Conservation (phyloP, 2,888 invertebrate genomes). For the Drosophila acutilabella region DNA sequence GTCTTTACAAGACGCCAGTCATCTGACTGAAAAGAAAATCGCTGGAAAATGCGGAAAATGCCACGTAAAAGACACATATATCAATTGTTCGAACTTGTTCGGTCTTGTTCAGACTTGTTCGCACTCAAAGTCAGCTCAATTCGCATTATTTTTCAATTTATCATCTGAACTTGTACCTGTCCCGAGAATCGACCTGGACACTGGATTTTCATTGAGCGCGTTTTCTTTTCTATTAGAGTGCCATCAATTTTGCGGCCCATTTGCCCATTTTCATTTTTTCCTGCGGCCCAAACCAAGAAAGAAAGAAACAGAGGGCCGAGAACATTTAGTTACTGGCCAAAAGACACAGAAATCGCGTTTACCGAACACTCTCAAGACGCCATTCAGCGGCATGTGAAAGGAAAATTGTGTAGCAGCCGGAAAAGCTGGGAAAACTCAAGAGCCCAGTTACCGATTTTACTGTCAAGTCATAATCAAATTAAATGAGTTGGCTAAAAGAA, state of each 20-base stretch:
- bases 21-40: not conserved
- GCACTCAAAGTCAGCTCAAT: constrained; percentile 46
- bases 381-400: constrained; percentile 15
- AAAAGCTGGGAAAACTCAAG: constrained; percentile 30
- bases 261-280: constrained; percentile 6
- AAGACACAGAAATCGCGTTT: constrained; percentile 37
- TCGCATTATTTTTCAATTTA: constrained; percentile 76
- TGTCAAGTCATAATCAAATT: constrained; percentile 73
- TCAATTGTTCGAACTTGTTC: constrained; percentile 33
- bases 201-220: constrained; percentile 49
- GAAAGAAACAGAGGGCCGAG: constrained; percentile 8
- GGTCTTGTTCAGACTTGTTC: constrained; percentile 17
- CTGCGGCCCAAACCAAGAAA: not conserved
- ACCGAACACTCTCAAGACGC: constrained; percentile 53
- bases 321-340: constrained; percentile 42
- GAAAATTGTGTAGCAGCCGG: constrained; percentile 24
- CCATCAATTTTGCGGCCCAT: constrained; percentile 53
- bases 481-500: constrained; percentile 52
- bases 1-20: constrained; percentile 12
- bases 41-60: not conserved
- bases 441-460: constrained; percentile 41
- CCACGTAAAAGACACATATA: constrained; percentile 29
- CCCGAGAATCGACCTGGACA: constrained; percentile 23
- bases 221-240: constrained; percentile 59
- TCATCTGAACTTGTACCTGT: constrained; percentile 62